These are phyloP conservation scores for Camponotus pennsylvanicus DNA, from an alignment of 1,140 invertebrate genomes.

Conservation along the genomic window DNA sequence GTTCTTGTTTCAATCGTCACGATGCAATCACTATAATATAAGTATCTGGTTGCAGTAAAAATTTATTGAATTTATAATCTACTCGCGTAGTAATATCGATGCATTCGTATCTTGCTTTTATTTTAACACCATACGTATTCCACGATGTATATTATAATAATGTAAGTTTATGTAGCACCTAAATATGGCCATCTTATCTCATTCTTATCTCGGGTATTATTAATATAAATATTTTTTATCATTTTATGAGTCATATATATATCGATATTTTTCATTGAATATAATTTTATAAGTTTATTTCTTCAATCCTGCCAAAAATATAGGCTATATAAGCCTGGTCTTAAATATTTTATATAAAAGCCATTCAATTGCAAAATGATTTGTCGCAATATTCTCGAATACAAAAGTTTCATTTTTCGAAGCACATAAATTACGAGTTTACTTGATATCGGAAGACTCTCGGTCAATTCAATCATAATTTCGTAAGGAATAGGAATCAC, in stretches of 20 bases:
- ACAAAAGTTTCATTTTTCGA: background rate
- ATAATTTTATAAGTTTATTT: background rate
- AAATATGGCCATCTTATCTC: background rate
- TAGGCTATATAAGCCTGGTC: background rate
- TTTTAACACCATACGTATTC: slow-evolving; percentile 22
- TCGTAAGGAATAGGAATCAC: slow-evolving; percentile 31
- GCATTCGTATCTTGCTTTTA: background rate
- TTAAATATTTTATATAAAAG: background rate
- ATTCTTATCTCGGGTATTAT: background rate
- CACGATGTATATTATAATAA: background rate
- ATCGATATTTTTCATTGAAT: background rate
- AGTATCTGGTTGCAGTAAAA: slow-evolving; percentile 14
- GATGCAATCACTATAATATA: background rate
- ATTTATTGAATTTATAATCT: background rate
- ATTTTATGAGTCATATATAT: background rate
- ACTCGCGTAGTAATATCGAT: background rate
- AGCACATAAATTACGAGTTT: background rate
- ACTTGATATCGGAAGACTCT: too few species aligned
- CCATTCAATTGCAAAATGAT: background rate
- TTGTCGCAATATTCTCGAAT: background rate
- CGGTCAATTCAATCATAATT: slow-evolving; percentile 27
- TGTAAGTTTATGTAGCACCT: background rate
- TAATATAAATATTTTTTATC: background rate
- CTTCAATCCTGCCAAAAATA: background rate
- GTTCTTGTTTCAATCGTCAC: slow-evolving; percentile 32